Evolutionary conservation across 1,140 invertebrate species (phyloP).

Genomic region (Probaryconus sp.): DNA sequence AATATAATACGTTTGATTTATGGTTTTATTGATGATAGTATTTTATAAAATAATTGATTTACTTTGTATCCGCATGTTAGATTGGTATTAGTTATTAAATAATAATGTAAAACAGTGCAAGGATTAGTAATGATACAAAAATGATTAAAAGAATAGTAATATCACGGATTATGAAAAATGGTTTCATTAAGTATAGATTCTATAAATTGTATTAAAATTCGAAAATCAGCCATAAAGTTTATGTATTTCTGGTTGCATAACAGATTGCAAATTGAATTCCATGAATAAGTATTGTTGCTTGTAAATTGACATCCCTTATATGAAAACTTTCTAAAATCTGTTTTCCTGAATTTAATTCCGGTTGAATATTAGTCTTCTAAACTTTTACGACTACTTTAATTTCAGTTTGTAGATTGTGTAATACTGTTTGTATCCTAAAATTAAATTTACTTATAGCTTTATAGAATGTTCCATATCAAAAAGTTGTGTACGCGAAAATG

Average conservation of each 20-base stretch:
- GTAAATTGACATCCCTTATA: conserved; percentile 22
- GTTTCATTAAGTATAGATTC: too few relatives aligned
- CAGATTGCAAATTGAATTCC: background rate
- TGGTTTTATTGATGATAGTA: too few relatives aligned
- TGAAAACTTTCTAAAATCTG: conserved; percentile 9
- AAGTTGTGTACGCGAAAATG: too few relatives aligned
- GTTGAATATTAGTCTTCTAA: conserved; percentile 13
- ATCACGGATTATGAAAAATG: too few relatives aligned
- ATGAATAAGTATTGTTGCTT: conserved; percentile 21
- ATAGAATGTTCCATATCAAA: conserved; percentile 2
- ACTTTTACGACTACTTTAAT: conserved; percentile 15
- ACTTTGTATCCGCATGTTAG: too few relatives aligned
- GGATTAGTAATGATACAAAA: too few relatives aligned
- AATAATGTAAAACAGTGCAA: too few relatives aligned
- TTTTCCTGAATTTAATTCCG: conserved; percentile 28
- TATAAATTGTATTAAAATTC: too few relatives aligned
- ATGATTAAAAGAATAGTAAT: too few relatives aligned
- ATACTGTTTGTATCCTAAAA: background rate
- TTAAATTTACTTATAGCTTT: conserved; percentile 10
- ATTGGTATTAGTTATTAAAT: too few relatives aligned
- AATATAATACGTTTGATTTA: too few relatives aligned
- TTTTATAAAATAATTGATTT: too few relatives aligned
- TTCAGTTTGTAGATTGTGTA: background rate
- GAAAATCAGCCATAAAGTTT: conserved; percentile 22
- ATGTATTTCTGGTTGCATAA: background rate